Conservation (phyloP, 1,140 invertebrate genomes). For the Brachionus koreanus region DNA sequence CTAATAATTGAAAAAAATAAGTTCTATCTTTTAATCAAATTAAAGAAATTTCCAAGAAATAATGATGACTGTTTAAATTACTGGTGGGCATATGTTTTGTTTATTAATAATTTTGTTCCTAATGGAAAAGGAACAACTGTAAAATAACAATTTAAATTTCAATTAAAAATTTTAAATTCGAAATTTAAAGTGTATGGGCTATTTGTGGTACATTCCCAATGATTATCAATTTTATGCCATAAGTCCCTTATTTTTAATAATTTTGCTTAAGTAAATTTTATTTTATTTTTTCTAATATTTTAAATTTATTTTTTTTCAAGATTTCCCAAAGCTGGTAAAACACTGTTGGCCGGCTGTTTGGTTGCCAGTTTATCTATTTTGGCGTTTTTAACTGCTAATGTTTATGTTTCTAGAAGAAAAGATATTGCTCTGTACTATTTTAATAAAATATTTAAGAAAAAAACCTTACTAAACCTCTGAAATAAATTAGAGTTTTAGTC, state of each 20-base stretch:
- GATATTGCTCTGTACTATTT: neutral
- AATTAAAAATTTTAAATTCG: neutral
- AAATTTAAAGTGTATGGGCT: constrained; percentile 66
- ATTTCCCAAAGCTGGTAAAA: constrained; percentile 31
- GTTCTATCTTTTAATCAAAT: neutral
- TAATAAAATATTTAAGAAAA: neutral
- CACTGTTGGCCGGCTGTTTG: neutral
- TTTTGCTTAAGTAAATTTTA: constrained; percentile 35
- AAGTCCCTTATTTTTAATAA: constrained; percentile 46
- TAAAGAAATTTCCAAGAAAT: constrained; percentile 41
- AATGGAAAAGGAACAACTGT: constrained; percentile 56
- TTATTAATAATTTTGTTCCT: constrained; percentile 76
- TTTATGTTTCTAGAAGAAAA: constrained; percentile 24
- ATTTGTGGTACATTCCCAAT: constrained; percentile 74
- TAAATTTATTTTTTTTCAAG: neutral
- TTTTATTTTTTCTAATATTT: neutral
- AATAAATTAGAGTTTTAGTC: constrained; percentile 21
- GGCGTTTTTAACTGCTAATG: constrained; percentile 40
- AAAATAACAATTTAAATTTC: neutral
- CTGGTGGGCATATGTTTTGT: constrained; percentile 79
- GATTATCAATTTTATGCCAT: constrained; percentile 71
- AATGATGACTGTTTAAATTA: constrained; percentile 64
- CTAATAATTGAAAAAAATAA: neutral
- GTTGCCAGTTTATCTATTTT: constrained; percentile 27
- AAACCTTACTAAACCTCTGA: neutral